Percentiles rank a stretch among this genome's conserved stretches.
Conservation (phyloP, 2,797 vertebrate species). For the Numenius phaeopus region DNA sequence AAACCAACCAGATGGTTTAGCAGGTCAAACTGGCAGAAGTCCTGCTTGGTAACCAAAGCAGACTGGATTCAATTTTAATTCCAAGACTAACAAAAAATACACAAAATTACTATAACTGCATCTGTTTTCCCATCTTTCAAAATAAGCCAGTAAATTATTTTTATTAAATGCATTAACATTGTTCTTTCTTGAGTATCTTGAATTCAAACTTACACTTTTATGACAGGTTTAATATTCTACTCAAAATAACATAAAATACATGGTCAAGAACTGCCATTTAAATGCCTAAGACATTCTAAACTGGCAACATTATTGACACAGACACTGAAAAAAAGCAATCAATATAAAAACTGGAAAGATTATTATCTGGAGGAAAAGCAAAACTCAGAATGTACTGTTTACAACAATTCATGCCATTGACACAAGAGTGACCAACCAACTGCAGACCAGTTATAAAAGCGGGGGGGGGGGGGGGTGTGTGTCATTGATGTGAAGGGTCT, state of each 20-base stretch:
- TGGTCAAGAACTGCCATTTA: neutral
- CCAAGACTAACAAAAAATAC: slow-evolving; percentile 14
- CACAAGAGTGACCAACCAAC: neutral
- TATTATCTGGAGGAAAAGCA: neutral
- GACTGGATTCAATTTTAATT: slow-evolving; percentile 33
- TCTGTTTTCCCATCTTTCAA: neutral
- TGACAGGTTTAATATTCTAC: neutral
- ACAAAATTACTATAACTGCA: neutral
- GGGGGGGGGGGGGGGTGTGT: too few species aligned
- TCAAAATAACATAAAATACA: neutral
- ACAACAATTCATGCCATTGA: neutral
- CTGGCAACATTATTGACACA: neutral
- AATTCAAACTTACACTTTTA: neutral
- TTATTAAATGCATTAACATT: neutral
- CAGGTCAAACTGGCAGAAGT: slow-evolving; percentile 46
- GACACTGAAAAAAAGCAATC: neutral
- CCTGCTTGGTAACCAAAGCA: slow-evolving; percentile 26
- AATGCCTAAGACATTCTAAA: neutral
- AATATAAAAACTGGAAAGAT: neutral
- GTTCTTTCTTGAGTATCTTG: neutral
- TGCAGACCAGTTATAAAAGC: neutral
- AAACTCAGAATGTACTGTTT: neutral
- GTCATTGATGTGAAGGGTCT: neutral
- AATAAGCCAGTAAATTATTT: neutral
- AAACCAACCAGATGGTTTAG: slow-evolving; percentile 50